Evolutionary conservation across 2,888 invertebrate species (phyloP).

Genomic region (Melieria omissa): DNA sequence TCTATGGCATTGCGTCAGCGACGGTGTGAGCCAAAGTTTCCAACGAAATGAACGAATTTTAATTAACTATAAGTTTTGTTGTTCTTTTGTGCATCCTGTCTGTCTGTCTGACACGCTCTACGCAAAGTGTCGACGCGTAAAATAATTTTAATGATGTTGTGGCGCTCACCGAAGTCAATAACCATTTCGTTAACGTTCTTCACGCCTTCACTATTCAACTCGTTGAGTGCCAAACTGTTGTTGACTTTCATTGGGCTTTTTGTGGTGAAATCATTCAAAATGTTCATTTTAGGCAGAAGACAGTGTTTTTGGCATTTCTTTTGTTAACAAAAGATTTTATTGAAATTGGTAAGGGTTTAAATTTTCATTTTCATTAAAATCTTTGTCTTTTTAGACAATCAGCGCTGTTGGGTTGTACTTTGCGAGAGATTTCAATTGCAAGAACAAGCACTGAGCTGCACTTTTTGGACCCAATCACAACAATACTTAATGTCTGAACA

Average conservation of each 20-base stretch:
- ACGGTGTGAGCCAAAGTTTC: slow-evolving; percentile 55
- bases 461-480: no score
- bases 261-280: no score
- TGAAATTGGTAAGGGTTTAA: no score
- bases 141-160: slow-evolving; percentile 63
- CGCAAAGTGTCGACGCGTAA: slow-evolving; percentile 61
- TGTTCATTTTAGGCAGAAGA: no score
- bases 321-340: not conserved
- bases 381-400: slow-evolving; percentile 51
- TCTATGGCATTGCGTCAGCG: slow-evolving; percentile 58
- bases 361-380: not conserved
- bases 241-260: no score
- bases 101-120: slow-evolving; percentile 58
- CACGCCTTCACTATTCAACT: slow-evolving; percentile 59
- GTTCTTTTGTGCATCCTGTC: not conserved
- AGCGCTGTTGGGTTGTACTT: slow-evolving; percentile 62
- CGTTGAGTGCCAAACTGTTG: slow-evolving; percentile 48
- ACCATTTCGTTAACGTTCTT: slow-evolving; percentile 62
- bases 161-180: slow-evolving; percentile 59
- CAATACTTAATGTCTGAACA: no score
- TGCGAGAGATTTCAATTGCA: slow-evolving; percentile 36
- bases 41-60: not conserved
- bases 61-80: not conserved
- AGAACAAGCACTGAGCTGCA: no score
- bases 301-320: no score